Conservation (phyloP, 1,140 invertebrate genomes). For the Drosophila bocqueti region DNA sequence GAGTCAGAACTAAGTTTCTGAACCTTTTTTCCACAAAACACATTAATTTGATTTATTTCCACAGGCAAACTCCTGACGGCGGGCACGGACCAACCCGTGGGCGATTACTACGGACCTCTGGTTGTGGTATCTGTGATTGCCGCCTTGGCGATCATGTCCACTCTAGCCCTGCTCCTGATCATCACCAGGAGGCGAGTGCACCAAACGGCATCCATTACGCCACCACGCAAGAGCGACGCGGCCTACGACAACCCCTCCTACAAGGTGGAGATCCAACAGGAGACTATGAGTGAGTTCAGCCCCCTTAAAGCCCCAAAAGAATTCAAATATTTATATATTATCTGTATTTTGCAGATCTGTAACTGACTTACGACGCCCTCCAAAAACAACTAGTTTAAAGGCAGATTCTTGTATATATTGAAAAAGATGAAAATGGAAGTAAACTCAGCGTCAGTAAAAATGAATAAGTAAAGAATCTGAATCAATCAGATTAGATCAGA, state of each 20-base stretch:
- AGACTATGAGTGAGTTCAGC: conserved; percentile 91
- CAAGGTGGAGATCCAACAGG: conserved; percentile 96
- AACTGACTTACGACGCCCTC: conserved; percentile 58
- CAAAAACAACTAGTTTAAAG: conserved; percentile 65
- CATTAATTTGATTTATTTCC: background rate
- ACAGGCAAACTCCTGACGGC: conserved; percentile 88
- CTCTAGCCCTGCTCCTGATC: conserved; percentile 92
- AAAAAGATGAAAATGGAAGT: conserved; percentile 22
- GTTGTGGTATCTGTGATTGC: conserved; percentile 95
- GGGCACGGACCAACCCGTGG: conserved; percentile 85
- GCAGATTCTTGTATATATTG: conserved; percentile 75
- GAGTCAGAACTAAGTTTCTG: background rate
- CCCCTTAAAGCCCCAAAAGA: background rate
- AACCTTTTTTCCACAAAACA: background rate
- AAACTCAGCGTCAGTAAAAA: conserved; percentile 75
- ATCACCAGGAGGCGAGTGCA: conserved; percentile 90
- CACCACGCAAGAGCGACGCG: conserved; percentile 86
- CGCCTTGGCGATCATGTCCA: conserved; percentile 92
- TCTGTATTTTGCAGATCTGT: conserved; percentile 70
- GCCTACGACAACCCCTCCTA: conserved; percentile 97
- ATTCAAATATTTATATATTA: background rate
- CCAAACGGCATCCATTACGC: conserved; percentile 89
- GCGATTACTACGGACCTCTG: conserved; percentile 94
- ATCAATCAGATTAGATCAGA: conserved; percentile 31
- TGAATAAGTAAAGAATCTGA: conserved; percentile 20